Base-by-base conservation (phyloP, 1,140 invertebrate genomes). In the Sycophaga agraensis region DNA sequence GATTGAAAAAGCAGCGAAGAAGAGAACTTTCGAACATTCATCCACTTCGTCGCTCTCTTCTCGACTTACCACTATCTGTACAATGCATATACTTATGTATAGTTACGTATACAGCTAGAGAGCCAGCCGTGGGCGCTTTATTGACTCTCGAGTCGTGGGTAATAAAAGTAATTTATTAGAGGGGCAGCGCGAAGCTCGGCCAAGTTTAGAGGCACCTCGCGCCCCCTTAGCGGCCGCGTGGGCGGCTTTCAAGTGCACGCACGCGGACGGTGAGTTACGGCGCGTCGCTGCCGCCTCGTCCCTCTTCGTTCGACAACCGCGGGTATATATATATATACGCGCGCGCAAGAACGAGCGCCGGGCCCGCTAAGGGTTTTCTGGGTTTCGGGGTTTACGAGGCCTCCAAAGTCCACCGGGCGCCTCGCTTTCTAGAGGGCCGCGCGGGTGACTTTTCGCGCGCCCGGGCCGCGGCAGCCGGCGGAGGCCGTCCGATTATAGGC, bases 91-190 rank as follows among this genome's bases (percentile, higher is more conserved):
- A n/a, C n/a, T n/a, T n/a, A n/a, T n/a, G n/a, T n/a, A n/a, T n/a
- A n/a, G n/a, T n/a, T n/a, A n/a, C n/a, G n/a, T n/a, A n/a, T n/a
- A n/a, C n/a, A n/a, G n/a, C n/a, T n/a, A n/a, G n/a, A n/a, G n/a
- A n/a, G n/a, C n/a, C n/a, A n/a, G n/a, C n/a, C n/a, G n/a, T n/a
- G n/a, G n/a, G n/a, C n/a, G 50, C 22, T 61, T 62, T 35, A 55
- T 62, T 48, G 34, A 49, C 24, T 49, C 17, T n/a, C n/a, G 0
- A 61, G 50, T 16, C n/a, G 22, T 31, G n/a, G 50, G 17, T 40
- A 62, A 55, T 49, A 56, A 62, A 62, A 55, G 59, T 56, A 55
- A 62, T 62, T 55, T 55, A 62, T 55, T 54, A 60, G 58, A 42
- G 39, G 24, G n/a, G n/a, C n/a, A n/a, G n/a, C n/a, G n/a, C n/a